These are phyloP conservation scores for Harpagoxenus sublaevis DNA, from an alignment of 2,888 invertebrate genomes.

Conservation along the genomic window DNA sequence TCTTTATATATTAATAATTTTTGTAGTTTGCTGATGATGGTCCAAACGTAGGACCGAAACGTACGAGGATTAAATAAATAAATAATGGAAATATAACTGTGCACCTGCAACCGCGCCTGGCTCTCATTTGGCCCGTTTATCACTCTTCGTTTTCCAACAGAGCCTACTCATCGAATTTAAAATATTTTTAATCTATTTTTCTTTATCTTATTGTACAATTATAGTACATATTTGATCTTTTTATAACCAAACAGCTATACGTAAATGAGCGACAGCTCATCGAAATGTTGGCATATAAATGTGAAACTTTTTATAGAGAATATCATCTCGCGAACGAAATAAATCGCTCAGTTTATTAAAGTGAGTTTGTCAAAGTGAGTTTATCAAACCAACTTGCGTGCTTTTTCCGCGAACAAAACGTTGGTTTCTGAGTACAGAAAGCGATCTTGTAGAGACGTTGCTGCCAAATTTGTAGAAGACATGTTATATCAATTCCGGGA, in stretches of 20 bases:
- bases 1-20: too few species aligned
- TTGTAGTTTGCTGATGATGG: too few species aligned
- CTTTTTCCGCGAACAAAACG: conserved; percentile 45
- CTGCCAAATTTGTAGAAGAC: conserved; percentile 71
- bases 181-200: neutral
- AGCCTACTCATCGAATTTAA: too few species aligned
- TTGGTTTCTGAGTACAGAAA: conserved; percentile 59
- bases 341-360: conserved; percentile 37
- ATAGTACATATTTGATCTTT: neutral
- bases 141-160: too few species aligned
- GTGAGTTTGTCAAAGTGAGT: conserved; percentile 37
- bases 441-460: conserved; percentile 55
- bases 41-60: too few species aligned
- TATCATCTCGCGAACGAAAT: conserved; percentile 6
- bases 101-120: too few species aligned
- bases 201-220: neutral
- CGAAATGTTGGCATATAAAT: neutral
- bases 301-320: neutral
- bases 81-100: too few species aligned
- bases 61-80: too few species aligned
- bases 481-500: conserved; percentile 74
- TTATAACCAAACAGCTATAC: neutral
- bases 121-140: too few species aligned
- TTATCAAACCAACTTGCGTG: conserved; percentile 29
- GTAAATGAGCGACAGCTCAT: neutral